A percentile compares a stretch with the other conserved stretches of the same genome.
Conservation (phyloP, 1,140 invertebrate genomes). For the Zeugodacus cucurbitae region DNA sequence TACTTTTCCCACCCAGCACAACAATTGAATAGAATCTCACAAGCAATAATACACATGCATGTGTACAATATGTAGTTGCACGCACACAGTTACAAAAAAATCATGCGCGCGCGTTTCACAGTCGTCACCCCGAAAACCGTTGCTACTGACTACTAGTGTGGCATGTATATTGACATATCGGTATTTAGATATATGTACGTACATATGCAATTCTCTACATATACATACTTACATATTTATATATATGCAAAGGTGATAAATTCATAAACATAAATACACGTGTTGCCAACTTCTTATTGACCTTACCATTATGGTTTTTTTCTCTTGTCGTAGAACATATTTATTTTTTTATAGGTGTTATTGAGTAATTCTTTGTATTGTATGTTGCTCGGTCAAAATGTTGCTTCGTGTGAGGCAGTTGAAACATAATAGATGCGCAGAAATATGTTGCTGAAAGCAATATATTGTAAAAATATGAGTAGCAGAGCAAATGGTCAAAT, state of each 20-base stretch:
- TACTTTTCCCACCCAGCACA: constrained; percentile 22
- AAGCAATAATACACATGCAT: background rate
- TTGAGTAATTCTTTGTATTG: background rate
- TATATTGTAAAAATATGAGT: background rate
- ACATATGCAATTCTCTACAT: background rate
- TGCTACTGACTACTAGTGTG: background rate
- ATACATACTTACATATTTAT: background rate
- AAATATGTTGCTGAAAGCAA: background rate
- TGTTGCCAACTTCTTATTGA: background rate
- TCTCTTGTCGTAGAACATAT: no score
- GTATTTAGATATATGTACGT: background rate
- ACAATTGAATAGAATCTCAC: background rate
- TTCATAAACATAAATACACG: background rate
- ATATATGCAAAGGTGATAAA: background rate
- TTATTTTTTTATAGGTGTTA: background rate
- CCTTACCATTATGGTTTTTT: background rate
- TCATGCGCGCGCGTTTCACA: background rate
- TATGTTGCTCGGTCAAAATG: background rate
- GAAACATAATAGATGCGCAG: background rate
- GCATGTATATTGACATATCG: background rate
- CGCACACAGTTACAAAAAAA: background rate
- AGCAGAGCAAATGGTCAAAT: background rate
- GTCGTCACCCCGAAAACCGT: background rate
- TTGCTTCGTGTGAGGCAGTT: background rate
- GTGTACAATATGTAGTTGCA: background rate